Base-by-base conservation (phyloP, 1,140 invertebrate species). In the Ips typographus region DNA sequence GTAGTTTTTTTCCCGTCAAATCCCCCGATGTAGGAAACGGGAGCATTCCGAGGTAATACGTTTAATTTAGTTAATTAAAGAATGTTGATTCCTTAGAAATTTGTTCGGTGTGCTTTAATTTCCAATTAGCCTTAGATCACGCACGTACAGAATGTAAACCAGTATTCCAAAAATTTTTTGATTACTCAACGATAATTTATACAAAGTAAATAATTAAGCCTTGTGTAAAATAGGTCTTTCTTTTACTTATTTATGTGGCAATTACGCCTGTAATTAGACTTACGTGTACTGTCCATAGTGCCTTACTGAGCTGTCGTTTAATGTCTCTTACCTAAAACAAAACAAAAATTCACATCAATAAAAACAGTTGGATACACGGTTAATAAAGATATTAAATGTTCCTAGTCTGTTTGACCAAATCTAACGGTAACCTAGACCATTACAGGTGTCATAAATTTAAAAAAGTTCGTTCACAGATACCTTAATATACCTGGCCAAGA, bases 381-480 rank as follows among this genome's bases (percentile, higher is more conserved):
- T 58, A 66, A 66, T 66, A 66, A 51, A 66, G 65, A 58, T 59
- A 59, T 66, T 55, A 55, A 65, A 47, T 43, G 40, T 4, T 59
- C 41, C 49, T 58, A 43, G 41, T 52, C 40, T 39, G 49, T 43
- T 66, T 66, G 65, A 58, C 65, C 47, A 66, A 58, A 58, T 49
- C 57, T 68, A 68, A 68, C 65, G 65, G 65, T 43, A 68, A 61
- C 57, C 44, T 3, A 68, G 40, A 53, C 65, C 51, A 68, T 68
- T 68, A 68, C 65, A 61, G 61, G 36, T 61, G 51, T 44, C 65
- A 61, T 68, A 68, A 68, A 68, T 68, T 61, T 68, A 68, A 68
- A 68, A 68, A 68, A 68, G 65, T 68, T 68, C 65, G 65, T 68
- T 68, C 58, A 68, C 65, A 61, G 65, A 68, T 68, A 68, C 65